Conservation (phyloP, 2,797 vertebrate species). For the Carcharodon carcharias region DNA sequence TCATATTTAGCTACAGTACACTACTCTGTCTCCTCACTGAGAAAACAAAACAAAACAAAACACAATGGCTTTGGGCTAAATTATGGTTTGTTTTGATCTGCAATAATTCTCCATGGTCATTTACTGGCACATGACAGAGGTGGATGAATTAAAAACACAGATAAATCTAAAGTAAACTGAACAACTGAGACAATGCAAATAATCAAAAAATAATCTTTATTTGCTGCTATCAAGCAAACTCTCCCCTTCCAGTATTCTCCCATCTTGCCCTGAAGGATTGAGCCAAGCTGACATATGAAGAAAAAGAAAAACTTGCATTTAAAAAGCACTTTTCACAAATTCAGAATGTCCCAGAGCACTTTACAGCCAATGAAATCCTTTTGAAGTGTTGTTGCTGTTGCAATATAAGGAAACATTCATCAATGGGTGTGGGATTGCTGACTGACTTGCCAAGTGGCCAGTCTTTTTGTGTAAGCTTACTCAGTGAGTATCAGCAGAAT, state of each 20-base stretch:
- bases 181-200: neutral
- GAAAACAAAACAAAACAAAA: constrained; percentile 26
- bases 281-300: neutral
- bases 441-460: neutral
- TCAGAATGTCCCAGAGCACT: neutral
- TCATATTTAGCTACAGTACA: constrained; percentile 15
- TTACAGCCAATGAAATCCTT: neutral
- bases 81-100: constrained; percentile 26
- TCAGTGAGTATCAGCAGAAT: neutral
- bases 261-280: neutral
- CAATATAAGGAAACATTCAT: neutral
- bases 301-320: neutral
- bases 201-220: neutral
- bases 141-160: constrained; percentile 9
- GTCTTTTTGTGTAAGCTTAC: neutral
- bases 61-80: constrained; percentile 17
- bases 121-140: neutral
- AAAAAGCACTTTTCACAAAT: neutral
- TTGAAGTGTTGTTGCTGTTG: neutral
- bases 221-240: neutral
- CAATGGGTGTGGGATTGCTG: neutral
- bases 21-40: neutral
- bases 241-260: neutral
- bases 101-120: neutral
- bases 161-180: neutral